Evolutionary conservation across 2,888 invertebrate species (phyloP), one percentile per base, ranked within the genome.

Genomic region (Ichneumoninae sp.): DNA sequence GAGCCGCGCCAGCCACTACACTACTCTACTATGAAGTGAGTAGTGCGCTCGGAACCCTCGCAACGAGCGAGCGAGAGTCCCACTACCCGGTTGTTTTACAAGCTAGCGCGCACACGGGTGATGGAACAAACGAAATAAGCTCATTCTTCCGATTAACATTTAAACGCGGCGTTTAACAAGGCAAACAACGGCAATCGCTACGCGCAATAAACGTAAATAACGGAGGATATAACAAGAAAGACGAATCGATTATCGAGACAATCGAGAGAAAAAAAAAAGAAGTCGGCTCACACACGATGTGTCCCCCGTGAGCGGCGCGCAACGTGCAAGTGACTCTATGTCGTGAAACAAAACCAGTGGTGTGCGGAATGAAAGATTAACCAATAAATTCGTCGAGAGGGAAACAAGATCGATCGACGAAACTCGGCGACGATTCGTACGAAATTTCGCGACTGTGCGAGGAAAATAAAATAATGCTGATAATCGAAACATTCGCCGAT

Each of bases 21-120:
- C 75, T 80, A 82, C 84, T 81, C 79, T 75, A 75, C 84, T 77
- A 66, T 76, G 80, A 70, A 81, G 78, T 65, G 74, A 82, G 75
- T 82, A 84, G 84, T 84, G 84, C 84, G 84, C 84, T 84, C 82
- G 77, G 50, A 79, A 79, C 60, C 65, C 75, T 82, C 79, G 84
- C 82, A 74, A 78, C 75, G 82, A 79, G 66, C 81, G 66, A 52
- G 52, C 62, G 74, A 22, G 33, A 22, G 33, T 30, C 22, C 50
- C 54, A 50, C 33, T 62, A n/a, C 62, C 30, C 62, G 62, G 62
- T 62, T 62, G 62, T 72, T 72, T 44, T n/a, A 60, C 57, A 26
- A 57, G 33, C 72, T 44, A 30, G 16, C 62, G 62, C 62, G 30
- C 62, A 33, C 62, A 62, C 62, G 62, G 30, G 6, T n/a, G 33